These are phyloP conservation scores for Brachyistius frenatus DNA, from an alignment of 2,113 vertebrate species.

Conservation along the genomic window DNA sequence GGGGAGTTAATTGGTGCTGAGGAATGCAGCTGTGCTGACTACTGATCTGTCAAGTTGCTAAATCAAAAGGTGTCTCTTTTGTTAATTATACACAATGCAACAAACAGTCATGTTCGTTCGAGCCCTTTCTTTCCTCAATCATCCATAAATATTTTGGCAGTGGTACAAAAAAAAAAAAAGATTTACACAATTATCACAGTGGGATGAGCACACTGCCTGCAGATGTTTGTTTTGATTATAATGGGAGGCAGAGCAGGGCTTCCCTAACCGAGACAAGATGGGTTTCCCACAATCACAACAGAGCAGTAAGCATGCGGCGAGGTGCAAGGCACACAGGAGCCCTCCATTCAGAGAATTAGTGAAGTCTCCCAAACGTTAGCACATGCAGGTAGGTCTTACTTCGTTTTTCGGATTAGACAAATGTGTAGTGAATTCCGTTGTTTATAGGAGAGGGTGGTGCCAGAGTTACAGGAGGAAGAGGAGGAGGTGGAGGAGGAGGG, in stretches of 20 bases:
- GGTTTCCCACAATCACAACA: conserved; percentile 65
- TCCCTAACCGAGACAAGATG: conserved; percentile 53
- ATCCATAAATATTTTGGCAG: conserved; percentile 78
- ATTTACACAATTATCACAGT: conserved; percentile 84
- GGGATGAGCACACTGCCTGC: conserved; percentile 76
- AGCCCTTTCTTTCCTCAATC: conserved; percentile 65
- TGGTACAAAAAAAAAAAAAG: conserved; percentile 63
- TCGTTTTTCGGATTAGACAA: conserved; percentile 92
- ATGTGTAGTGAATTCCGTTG: conserved; percentile 99
- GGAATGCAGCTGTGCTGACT: conserved; percentile 77
- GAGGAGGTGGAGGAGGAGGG: conserved; percentile 88
- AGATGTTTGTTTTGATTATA: conserved; percentile 82
- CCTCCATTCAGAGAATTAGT: conserved; percentile 52
- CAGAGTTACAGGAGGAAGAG: conserved; percentile 84
- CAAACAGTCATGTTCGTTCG: conserved; percentile 75
- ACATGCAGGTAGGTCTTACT: conserved; percentile 91
- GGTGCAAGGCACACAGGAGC: conserved; percentile 50
- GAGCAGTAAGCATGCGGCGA: conserved; percentile 54
- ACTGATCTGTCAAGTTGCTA: conserved; percentile 75
- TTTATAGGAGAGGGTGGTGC: conserved; percentile 87
- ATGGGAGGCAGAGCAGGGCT: conserved; percentile 61
- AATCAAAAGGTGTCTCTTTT: conserved; percentile 79
- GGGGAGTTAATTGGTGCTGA: conserved; percentile 78
- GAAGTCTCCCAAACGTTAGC: conserved; percentile 58
- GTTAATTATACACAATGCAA: conserved; percentile 84